Base-by-base conservation (phyloP, 2,888 invertebrate genomes). In the Hypena proboscidalis region DNA sequence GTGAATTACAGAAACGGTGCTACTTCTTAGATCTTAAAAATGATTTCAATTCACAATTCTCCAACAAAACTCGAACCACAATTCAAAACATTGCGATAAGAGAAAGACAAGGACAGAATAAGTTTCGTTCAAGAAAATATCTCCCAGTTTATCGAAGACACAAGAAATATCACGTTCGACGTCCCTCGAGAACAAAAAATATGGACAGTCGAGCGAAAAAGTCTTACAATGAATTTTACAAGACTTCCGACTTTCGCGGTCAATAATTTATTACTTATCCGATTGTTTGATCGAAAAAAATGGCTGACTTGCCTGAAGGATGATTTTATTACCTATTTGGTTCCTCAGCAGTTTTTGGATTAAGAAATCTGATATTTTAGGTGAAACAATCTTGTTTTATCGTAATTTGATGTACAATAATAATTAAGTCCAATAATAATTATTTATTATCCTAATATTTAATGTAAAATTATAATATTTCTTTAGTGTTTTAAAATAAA, bases 81-180 rank as follows among this genome's bases (percentile, higher is more conserved):
- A 65, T 60, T 56, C 51, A 46, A 41, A 59, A 60, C 29, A 36
- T 32, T n/a, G n/a, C n/a, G 21, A 33, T 32, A 40, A 21, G 15
- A 26, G 7, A 11, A 25, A 55, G 29, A 46, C 43, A 46, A 56
- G 29, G 21, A 57, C 38, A 40, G 39, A 57, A 62, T 62, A 57
- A 62, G 62, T 51, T 45, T 58, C 57, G 50, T 43, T 47, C 37
- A 35, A 65, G 69, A 45, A 70, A 72, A 73, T 71, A 69, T 68
- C 62, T 59, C 49, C 52, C 61, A 64, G 67, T 73, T 70, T 73
- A 72, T 74, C 61, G 60, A 57, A 43, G 66, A 67, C 66, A 62
- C 44, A 57, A 71, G 69, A 76, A 70, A 74, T 72, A 74, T 74
- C 69, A 74, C 73, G 73, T 72, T 37, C 56, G 48, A 33, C 26